Percentiles rank a stretch among this genome's conserved stretches.
These are phyloP conservation scores for Cephalotes varians DNA, from an alignment of 2,888 invertebrate genomes.

Conservation along the genomic window DNA sequence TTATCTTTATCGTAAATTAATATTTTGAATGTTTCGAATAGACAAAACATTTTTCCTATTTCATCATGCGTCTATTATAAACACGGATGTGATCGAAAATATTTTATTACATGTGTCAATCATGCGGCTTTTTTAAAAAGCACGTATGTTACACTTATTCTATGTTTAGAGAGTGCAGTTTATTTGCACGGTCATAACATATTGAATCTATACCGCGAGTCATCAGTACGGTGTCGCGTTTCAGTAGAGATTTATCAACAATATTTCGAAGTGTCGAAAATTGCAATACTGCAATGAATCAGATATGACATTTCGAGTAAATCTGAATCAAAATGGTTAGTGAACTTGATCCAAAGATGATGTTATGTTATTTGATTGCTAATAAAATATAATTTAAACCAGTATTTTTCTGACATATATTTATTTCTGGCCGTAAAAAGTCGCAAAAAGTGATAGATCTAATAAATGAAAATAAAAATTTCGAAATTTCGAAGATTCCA, in stretches of 20 bases:
- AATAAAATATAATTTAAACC: not conserved
- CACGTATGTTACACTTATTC: constrained; percentile 18
- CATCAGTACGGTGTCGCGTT: constrained; percentile 40
- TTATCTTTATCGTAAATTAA: constrained; percentile 16
- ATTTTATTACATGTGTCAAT: constrained; percentile 8
- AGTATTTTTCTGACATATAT: not conserved
- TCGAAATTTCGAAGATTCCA: not conserved
- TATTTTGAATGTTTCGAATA: not conserved
- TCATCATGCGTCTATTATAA: not conserved
- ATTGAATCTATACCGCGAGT: constrained; percentile 39
- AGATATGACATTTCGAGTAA: constrained; percentile 56
- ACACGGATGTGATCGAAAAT: constrained; percentile 10
- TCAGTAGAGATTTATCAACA: constrained; percentile 62
- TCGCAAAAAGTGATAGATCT: not conserved
- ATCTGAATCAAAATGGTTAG: constrained; percentile 74
- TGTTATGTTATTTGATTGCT: not conserved
- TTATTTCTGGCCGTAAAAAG: not conserved
- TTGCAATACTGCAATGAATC: constrained; percentile 52
- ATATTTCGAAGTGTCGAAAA: constrained; percentile 18
- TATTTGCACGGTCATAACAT: constrained; percentile 37
- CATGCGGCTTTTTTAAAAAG: not conserved
- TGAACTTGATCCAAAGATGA: constrained; percentile 6
- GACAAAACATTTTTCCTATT: constrained; percentile 2
- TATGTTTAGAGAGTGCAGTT: constrained; percentile 44
- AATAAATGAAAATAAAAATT: not conserved